Percentiles rank a stretch among this genome's conserved stretches.
Evolutionary conservation across 2,113 vertebrate species (phyloP).

Genomic region (Chloropsis cyanopogon): DNA sequence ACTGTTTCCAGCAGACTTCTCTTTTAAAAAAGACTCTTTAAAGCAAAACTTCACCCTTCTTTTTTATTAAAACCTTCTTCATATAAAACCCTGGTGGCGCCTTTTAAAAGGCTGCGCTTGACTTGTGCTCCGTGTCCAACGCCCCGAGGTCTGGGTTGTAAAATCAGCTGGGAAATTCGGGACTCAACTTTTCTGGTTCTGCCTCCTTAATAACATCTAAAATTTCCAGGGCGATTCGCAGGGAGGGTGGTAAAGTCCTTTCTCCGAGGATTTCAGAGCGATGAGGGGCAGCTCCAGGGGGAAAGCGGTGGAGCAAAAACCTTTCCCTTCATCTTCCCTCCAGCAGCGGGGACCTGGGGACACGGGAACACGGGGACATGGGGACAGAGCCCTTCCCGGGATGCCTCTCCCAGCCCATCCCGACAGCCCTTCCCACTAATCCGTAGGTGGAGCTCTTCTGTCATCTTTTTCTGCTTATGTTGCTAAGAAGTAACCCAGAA

Average conservation of each 20-base stretch:
- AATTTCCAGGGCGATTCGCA: background rate
- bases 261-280: rapidly evolving
- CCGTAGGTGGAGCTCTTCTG: conserved; percentile 61
- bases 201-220: background rate
- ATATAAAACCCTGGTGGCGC: background rate
- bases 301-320: background rate
- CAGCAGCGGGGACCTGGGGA: background rate
- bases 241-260: background rate
- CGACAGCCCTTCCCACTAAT: conserved; percentile 40
- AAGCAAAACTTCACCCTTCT: background rate
- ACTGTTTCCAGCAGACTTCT: background rate
- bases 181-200: background rate
- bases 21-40: background rate
- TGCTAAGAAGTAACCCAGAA: conserved; percentile 53
- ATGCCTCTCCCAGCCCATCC: background rate
- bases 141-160: background rate
- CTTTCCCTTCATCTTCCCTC: background rate
- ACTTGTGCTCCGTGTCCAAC: background rate
- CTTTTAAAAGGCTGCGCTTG: background rate
- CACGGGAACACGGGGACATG: background rate
- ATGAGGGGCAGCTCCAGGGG: background rate
- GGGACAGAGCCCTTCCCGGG: background rate
- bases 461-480: conserved; percentile 56
- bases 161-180: background rate
- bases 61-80: background rate